A percentile compares a stretch with the other conserved stretches of the same genome.
Conservation (phyloP, 1,140 invertebrate genomes). For the Zeugodacus cucurbitae region DNA sequence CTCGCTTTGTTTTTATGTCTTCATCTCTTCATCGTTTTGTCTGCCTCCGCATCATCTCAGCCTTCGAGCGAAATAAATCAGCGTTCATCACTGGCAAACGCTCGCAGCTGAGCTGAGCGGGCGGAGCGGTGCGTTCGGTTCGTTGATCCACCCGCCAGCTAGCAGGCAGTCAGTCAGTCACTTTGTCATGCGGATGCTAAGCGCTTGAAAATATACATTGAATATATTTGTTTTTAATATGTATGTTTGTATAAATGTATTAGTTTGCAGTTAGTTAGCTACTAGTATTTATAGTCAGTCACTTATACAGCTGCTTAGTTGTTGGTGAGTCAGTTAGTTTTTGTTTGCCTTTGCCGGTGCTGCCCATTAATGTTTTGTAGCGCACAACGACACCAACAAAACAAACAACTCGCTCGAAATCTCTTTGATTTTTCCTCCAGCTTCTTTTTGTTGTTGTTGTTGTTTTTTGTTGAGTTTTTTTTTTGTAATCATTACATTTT, state of each 20-base stretch:
- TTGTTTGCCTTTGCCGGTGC: neutral
- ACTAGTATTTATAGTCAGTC: neutral
- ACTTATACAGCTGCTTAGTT: neutral
- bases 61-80: constrained; percentile 8
- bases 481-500: neutral
- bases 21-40: neutral
- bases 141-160: neutral
- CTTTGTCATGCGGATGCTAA: neutral
- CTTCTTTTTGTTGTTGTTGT: neutral
- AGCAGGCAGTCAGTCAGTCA: constrained; percentile 1
- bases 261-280: neutral
- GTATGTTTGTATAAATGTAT: neutral
- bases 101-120: neutral
- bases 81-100: neutral
- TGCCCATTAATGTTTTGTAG: neutral
- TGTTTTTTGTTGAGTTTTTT: neutral
- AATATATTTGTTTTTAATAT: neutral
- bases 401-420: neutral
- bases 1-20: neutral
- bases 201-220: neutral
- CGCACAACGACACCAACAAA: too few relatives aligned
- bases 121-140: neutral
- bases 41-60: neutral
- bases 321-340: neutral
- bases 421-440: neutral